Evolutionary conservation across 2,888 invertebrate genomes (phyloP).

Genomic region (Chaitophorus viminalis): DNA sequence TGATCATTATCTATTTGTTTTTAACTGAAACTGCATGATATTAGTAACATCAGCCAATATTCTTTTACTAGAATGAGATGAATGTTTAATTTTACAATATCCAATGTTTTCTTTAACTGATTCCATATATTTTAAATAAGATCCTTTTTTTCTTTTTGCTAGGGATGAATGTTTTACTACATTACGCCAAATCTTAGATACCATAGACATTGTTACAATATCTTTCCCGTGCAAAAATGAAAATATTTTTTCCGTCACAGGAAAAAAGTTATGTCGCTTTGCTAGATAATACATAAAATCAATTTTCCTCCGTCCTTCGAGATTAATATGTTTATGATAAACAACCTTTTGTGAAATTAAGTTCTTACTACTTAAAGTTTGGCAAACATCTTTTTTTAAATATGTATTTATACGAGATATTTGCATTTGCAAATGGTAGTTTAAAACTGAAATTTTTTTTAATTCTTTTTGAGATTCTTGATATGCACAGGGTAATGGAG

Average conservation of each 20-base stretch:
- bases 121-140: not conserved
- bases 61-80: not conserved
- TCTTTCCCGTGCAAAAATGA: slow-evolving; percentile 16
- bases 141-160: not conserved
- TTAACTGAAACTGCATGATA: not conserved
- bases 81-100: too few relatives aligned
- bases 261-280: slow-evolving; percentile 21
- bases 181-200: slow-evolving; percentile 34
- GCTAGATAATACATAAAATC: slow-evolving; percentile 35
- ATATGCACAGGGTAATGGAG: not conserved
- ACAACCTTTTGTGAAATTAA: not conserved
- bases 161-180: slow-evolving; percentile 16
- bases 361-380: not conserved
- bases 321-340: not conserved
- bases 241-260: slow-evolving; percentile 32
- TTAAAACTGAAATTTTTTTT: not conserved
- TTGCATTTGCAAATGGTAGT: not conserved
- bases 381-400: not conserved
- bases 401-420: not conserved
- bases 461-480: slow-evolving; percentile 6
- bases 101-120: slow-evolving; percentile 37
- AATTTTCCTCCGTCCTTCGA: slow-evolving; percentile 19
- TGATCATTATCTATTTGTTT: not conserved
- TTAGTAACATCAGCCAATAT: slow-evolving; percentile 1
- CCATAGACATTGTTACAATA: slow-evolving; percentile 25